Evolutionary conservation across 2,113 vertebrate species (phyloP), one percentile per base, ranked within the genome.

Genomic region (Ceyx cyanopectus): DNA sequence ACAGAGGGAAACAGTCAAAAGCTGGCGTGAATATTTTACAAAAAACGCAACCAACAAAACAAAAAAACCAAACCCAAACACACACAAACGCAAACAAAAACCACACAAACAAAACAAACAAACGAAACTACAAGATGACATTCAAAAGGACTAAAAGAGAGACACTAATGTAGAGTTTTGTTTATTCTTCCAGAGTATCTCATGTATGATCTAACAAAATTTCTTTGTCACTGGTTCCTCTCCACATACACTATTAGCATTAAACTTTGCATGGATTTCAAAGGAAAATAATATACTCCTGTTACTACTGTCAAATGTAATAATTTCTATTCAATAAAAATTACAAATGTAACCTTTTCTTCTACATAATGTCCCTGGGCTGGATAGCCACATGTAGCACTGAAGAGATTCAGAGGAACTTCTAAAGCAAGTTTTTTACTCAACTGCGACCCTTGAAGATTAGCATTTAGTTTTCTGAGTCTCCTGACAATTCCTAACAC

Each of bases 11-110:
- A 68, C 2, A 76, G 22, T 10, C 13, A 87, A 91, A 85, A 77
- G 23, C 17, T 51, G 24, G 14, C 30, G 81, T 0, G 0, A 62
- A 37, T 37, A 37, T 37, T 37, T 37, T 37, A 50, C 21, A 23
- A 50, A 50, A 23, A 48, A 22, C 37, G 9, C 37, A 50, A 23
- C 6, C 22, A 50, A 50, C 21, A 11, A 50, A 50, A 50, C 48
- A 23, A 23, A 50, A 11, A 50, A 46, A 50, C 22, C 23, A 50
- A 50, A 23, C 18, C 48, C 5, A 50, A 50, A 22, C 21, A 50
- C 37, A 37, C 37, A 14, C 17, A 41, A 45, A 63, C 46, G 11
- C 17, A 41, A 45, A 63, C 46, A 43, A 32, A 41, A 50, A 37
- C 37, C 37, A 37, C 37, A 14, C 17, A 41, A 45, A 63, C 46